These are phyloP conservation scores for Anadara kagoshimensis DNA, from an alignment of 1,140 invertebrate genomes.

Conservation along the genomic window DNA sequence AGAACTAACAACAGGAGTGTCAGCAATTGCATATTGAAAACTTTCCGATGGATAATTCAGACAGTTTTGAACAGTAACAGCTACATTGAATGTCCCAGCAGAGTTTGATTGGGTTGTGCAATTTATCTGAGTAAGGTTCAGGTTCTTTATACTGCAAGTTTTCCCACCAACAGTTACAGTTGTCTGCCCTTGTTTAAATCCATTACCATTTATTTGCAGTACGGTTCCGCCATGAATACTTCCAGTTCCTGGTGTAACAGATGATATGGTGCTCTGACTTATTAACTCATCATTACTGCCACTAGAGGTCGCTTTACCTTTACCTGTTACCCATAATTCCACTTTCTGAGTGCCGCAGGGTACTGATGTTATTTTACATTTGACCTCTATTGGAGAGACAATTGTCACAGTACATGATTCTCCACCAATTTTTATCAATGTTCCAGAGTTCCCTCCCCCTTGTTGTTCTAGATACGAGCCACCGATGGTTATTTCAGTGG, in stretches of 20 bases:
- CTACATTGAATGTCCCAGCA: neutral
- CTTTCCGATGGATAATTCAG: neutral
- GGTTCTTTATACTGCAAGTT: conserved; percentile 20
- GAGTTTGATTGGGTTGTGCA: conserved; percentile 38
- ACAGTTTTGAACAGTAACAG: neutral
- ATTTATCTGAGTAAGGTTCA: conserved; percentile 27
- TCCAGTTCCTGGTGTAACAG: conserved; percentile 41
- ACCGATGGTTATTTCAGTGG: conserved; percentile 19
- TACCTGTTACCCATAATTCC: conserved; percentile 18
- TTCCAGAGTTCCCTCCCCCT: conserved; percentile 10
- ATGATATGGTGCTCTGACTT: conserved; percentile 6
- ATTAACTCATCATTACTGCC: conserved; percentile 22
- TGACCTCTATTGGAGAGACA: conserved; percentile 15
- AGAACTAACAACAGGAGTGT: conserved; percentile 6
- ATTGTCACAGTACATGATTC: conserved; percentile 28
- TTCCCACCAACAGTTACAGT: conserved; percentile 46
- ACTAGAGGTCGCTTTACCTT: conserved; percentile 31
- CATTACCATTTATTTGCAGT: conserved; percentile 49
- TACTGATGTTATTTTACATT: conserved; percentile 37
- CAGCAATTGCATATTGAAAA: conserved; percentile 7
- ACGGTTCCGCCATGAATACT: conserved; percentile 53
- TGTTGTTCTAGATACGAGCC: conserved; percentile 10
- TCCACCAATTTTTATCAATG: conserved; percentile 39
- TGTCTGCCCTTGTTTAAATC: conserved; percentile 40
- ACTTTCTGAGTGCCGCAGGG: conserved; percentile 39